Base-by-base conservation (phyloP, 2,797 vertebrate species). In the Anguilla pacifica region DNA sequence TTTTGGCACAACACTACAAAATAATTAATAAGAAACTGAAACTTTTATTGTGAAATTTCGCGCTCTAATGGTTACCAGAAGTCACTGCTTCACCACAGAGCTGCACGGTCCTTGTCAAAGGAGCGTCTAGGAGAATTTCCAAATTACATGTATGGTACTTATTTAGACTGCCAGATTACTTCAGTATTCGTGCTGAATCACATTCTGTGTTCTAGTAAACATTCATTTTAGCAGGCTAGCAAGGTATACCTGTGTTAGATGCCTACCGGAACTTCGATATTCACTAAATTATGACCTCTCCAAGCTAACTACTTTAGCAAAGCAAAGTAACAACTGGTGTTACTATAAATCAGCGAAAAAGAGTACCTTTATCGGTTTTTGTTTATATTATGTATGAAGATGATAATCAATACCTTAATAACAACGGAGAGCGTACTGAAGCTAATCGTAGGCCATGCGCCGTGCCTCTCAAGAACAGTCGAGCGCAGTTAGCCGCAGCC, bases 381-480 rank as follows among this genome's bases (percentile, higher is more conserved):
- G 35, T 67, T 10, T 9, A 46, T 15, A 64, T 17, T 43, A 11
- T 10, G 28, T 43, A 43, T 17, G 6, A 39, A 79, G 6, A 17
- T 0, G 6, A 31, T 83, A 70, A 39, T 31, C 70, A 51, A 28
- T 87, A 96, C 96, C 95, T 95, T 1, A 85, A 88, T 59, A 94
- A 84, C 59, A 82, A 88, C 0, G 93, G 91, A 0, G 2, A 67
- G 0, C 87, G 9, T 61, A 88, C 91, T 28, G 91, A 86, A 9
- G 87, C 90, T 17, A 94, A 77, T 79, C 91, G 83, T 59, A 93
- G 82, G 0, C 92, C 84, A 1, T 72, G 91, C 0, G 85, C 57
- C 28, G 92, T 88, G 86, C 91, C 94, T 61, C 92, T 93, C 6
- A 94, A 91, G 6, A 95, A 43, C 57, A 89, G 22, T 85, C 92